Percentiles rank a stretch among this genome's conserved stretches.
Conservation (phyloP, 2,113 vertebrate genomes). For the Donacobius atricapilla region DNA sequence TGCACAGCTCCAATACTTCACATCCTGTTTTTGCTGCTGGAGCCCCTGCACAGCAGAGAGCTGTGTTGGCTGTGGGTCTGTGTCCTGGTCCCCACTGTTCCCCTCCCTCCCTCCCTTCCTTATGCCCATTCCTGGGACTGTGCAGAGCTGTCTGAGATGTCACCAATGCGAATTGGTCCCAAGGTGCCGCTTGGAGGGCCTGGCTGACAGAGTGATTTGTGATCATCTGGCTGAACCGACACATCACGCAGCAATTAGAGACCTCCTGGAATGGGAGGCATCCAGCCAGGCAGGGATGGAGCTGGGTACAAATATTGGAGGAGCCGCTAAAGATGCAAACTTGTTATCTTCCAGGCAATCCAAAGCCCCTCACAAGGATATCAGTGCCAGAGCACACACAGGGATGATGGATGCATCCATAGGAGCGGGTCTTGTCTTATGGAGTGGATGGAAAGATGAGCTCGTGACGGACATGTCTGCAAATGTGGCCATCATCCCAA, state of each 20-base stretch:
- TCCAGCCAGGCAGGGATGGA: neutral
- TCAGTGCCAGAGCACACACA: neutral
- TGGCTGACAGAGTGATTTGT: conserved; percentile 1
- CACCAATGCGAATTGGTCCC: neutral
- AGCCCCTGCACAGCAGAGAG: neutral
- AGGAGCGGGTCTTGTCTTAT: accelerated
- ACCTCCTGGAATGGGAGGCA: neutral
- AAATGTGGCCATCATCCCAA: neutral
- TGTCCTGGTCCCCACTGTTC: accelerated
- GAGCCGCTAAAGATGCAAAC: neutral
- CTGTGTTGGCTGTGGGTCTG: neutral
- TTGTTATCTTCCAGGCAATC: conserved; percentile 2
- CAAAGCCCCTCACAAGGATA: neutral
- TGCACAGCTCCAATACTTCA: neutral
- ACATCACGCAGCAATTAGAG: neutral
- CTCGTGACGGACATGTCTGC: neutral
- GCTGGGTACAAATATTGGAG: neutral
- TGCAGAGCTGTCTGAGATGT: neutral
- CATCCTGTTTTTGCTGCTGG: neutral
- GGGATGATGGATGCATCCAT: neutral
- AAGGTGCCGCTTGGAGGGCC: neutral
- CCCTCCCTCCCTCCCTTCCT: neutral
- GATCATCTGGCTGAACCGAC: neutral
- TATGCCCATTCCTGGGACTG: accelerated
- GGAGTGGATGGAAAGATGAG: neutral